Conservation (phyloP, 2,113 vertebrate genomes). For the Corythoichthys haematopterus region DNA sequence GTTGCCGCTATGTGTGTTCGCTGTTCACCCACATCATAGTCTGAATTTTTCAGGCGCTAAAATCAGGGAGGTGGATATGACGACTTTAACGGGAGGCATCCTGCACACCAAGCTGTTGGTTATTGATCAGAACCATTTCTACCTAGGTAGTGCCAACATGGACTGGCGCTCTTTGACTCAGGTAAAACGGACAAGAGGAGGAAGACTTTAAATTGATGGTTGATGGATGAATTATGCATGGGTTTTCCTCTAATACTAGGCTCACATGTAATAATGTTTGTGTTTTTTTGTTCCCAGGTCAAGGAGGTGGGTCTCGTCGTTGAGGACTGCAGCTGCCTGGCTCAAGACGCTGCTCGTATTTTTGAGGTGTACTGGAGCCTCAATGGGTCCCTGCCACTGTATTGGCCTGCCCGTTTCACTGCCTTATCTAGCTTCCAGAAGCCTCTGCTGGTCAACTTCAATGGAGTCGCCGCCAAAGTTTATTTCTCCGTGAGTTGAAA, state of each 20-base stretch:
- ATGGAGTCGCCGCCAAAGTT: constrained; percentile 69
- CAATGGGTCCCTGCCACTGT: constrained; percentile 56
- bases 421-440: constrained; percentile 68
- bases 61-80: constrained; percentile 65
- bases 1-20: no score
- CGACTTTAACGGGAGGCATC: constrained; percentile 69
- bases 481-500: constrained; percentile 75
- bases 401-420: constrained; percentile 68
- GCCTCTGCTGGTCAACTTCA: constrained; percentile 70
- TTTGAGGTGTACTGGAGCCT: constrained; percentile 72
- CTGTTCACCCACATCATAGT: no score
- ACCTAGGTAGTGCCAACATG: constrained; percentile 81
- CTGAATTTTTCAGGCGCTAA: constrained; percentile 63
- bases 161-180: constrained; percentile 80
- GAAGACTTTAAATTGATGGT: no score
- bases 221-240: no score
- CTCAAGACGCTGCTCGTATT: constrained; percentile 68
- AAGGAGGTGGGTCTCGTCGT: constrained; percentile 74
- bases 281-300: constrained; percentile 54
- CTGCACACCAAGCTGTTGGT: constrained; percentile 79
- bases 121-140: constrained; percentile 73
- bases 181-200: constrained; percentile 44
- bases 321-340: constrained; percentile 77
- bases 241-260: no score
- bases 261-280: not conserved